Evolutionary conservation across 2,113 vertebrate genomes (phyloP), one percentile per base, ranked within the genome.

Genomic region (Riparia riparia): DNA sequence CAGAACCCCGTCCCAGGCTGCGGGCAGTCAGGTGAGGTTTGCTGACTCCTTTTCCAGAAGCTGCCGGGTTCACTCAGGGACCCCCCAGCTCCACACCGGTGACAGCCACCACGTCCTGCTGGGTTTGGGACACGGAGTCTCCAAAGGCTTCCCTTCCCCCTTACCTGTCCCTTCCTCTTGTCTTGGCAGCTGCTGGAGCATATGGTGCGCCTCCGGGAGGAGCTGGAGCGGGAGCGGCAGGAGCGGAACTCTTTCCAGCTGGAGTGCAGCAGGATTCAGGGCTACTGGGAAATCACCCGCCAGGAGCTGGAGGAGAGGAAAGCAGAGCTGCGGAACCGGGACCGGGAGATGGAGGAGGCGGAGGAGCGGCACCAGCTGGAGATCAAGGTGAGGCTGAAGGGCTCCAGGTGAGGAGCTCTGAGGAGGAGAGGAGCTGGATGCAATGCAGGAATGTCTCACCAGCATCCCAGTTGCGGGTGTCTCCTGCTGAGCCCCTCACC

Each of bases 181-280:
- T 45, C 45, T 4, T 9, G 5, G n/a, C 94, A 99, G 99, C 95
- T 99, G 94, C 98, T 99, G 86, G 98, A 99, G 19, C 98, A 99
- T 9, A 90, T 99, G 2, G 24, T 32, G 6, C 98, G 90, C 3
- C 96, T 99, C 12, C 97, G 98, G 31, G 98, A 99, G 86, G 99
- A 99, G 96, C 98, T 99, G 96, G 99, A 99, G 63, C 96, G 98
- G 2, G 99, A 99, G 77, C 97, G 99, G 50, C 98, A 99, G 78
- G 99, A 99, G 73, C 98, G 99, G 19, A 99, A 98, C 96, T 99
- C 99, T 34, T 99, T 99, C 93, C 99, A 99, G 96, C 96, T 99
- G 88, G 99, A 99, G 91, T 97, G 98, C 4, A 98, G 99, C 95
- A 99, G 98, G 90, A 98, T 99, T 72, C 98, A 99, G 93, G 98